These are phyloP conservation scores for Phengaris alcon DNA, from an alignment of 2,888 invertebrate genomes.

Conservation along the genomic window DNA sequence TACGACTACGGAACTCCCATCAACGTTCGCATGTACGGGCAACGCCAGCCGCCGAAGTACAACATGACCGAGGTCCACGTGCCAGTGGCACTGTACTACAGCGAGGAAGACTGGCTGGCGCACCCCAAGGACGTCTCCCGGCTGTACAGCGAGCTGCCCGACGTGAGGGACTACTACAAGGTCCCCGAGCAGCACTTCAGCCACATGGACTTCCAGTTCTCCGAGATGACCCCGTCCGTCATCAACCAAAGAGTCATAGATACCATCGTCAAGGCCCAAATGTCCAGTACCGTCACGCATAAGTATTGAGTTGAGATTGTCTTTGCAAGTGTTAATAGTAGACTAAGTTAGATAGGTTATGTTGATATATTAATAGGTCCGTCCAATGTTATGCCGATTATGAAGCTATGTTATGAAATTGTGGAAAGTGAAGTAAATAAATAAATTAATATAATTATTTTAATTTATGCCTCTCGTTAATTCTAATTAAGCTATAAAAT, in stretches of 20 bases:
- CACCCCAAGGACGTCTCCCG: constrained; percentile 78
- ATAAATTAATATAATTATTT: neutral
- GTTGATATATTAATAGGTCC: neutral
- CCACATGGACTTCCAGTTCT: constrained; percentile 70
- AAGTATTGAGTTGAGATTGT: neutral
- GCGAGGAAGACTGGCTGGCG: constrained; percentile 83
- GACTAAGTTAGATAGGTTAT: neutral
- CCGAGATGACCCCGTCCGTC: constrained; percentile 56
- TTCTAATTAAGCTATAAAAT: neutral
- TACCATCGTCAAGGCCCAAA: neutral
- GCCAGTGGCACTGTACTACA: constrained; percentile 66
- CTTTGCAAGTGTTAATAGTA: neutral
- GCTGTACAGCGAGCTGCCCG: constrained; percentile 76
- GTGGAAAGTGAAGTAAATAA: neutral
- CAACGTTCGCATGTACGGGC: constrained; percentile 63
- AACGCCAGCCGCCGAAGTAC: constrained; percentile 58
- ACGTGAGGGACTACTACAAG: constrained; percentile 73
- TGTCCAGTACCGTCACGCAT: neutral
- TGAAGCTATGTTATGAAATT: constrained; percentile 4
- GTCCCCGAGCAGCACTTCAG: constrained; percentile 75
- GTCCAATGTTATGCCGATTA: constrained; percentile 11
- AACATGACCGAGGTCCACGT: constrained; percentile 59
- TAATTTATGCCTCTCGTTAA: too few species aligned
- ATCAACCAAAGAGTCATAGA: constrained; percentile 56
- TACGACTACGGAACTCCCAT: constrained; percentile 61